phyloP scores from a whole-genome alignment of 2,888 invertebrate genomes.

The Chirona hameri region DNA sequence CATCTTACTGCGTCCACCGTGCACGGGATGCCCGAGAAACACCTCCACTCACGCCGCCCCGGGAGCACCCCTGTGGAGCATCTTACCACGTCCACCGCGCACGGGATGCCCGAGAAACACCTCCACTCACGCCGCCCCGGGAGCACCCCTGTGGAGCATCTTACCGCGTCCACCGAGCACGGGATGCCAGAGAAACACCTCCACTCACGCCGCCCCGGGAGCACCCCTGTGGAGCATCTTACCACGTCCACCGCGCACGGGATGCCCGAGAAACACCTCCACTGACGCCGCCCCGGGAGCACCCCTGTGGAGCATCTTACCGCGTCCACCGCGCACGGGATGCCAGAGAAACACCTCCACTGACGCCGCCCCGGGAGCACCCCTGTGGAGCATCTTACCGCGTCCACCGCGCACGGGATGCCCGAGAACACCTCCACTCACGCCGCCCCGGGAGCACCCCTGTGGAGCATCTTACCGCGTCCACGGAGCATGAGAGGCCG shows the following conservation, averaged over 20 bases:
- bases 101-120: too few species aligned
- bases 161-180: neutral
- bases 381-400: neutral
- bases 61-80: too few species aligned
- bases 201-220: constrained; percentile 28
- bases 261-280: too few species aligned
- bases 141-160: neutral
- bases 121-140: too few species aligned
- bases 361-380: too few species aligned
- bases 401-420: neutral
- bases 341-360: too few species aligned
- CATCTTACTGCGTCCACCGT: neutral
- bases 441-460: too few species aligned
- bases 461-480: neutral
- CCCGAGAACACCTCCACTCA: neutral
- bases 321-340: neutral
- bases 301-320: neutral
- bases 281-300: too few species aligned
- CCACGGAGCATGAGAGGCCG: neutral
- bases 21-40: neutral
- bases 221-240: neutral
- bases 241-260: too few species aligned
- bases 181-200: constrained; percentile 41
- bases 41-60: too few species aligned
- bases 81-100: too few species aligned